A percentile compares a stretch with the other conserved stretches of the same genome.
Evolutionary conservation across 1,140 invertebrate species (phyloP).

Genomic region (Sycobia sp.): DNA sequence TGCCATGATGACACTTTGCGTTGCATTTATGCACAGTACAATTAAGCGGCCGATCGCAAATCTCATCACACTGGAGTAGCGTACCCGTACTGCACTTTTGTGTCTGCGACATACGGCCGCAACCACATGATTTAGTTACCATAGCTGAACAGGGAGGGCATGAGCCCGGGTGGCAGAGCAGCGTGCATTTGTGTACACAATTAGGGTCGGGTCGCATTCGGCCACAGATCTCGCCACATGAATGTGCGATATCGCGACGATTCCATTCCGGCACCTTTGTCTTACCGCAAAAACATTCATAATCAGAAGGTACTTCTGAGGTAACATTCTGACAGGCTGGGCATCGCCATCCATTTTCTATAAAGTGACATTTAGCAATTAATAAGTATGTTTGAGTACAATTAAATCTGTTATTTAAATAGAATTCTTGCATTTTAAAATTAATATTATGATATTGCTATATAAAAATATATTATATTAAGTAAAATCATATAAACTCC

Average conservation of each 20-base stretch:
- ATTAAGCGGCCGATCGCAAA: slow-evolving; percentile 72
- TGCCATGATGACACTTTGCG: slow-evolving; percentile 76
- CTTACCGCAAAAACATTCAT: slow-evolving; percentile 86
- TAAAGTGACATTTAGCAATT: no score
- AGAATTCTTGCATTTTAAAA: no score
- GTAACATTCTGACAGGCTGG: slow-evolving; percentile 85
- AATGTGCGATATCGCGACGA: slow-evolving; percentile 80
- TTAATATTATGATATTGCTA: no score
- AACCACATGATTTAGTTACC: slow-evolving; percentile 73
- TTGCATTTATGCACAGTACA: slow-evolving; percentile 84
- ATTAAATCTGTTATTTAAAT: no score
- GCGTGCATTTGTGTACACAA: slow-evolving; percentile 83
- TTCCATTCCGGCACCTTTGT: slow-evolving; percentile 73
- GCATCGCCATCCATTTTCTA: slow-evolving; percentile 86
- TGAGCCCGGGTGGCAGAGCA: slow-evolving; percentile 90
- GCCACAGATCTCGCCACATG: slow-evolving; percentile 85
- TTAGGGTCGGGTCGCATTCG: slow-evolving; percentile 62
- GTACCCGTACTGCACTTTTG: slow-evolving; percentile 74
- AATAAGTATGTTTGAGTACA: no score
- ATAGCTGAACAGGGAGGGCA: slow-evolving; percentile 70
- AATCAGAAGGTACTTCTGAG: slow-evolving; percentile 71
- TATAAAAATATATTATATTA: no score
- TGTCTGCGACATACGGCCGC: slow-evolving; percentile 71
- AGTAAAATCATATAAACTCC: no score
- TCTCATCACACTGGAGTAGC: slow-evolving; percentile 73